Conservation (phyloP, 2,888 invertebrate genomes). For the Phortica magna region DNA sequence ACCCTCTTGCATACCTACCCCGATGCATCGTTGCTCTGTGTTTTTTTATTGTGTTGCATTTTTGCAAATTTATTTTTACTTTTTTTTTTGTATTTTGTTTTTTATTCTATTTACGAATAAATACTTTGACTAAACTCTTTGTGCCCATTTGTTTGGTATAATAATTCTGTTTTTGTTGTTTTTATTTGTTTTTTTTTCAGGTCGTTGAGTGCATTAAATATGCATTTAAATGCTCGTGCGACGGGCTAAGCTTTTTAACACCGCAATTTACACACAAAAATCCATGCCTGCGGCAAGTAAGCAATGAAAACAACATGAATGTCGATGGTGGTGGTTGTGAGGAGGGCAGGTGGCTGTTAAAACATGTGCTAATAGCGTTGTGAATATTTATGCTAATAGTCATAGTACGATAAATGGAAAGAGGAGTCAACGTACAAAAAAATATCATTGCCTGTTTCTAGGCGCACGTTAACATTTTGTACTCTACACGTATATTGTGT, state of each 20-base stretch:
- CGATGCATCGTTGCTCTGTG: conserved; percentile 69
- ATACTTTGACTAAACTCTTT: background rate
- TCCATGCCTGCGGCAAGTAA: conserved; percentile 16
- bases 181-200: background rate
- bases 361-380: conserved; percentile 53
- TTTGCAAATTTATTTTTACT: conserved; percentile 31
- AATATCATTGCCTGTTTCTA: conserved; percentile 61
- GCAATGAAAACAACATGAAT: too few species aligned
- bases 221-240: conserved; percentile 34
- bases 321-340: background rate
- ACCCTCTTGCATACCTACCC: conserved; percentile 54
- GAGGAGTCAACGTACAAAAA: conserved; percentile 31
- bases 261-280: conserved; percentile 56
- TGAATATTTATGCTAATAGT: conserved; percentile 37
- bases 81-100: conserved; percentile 30
- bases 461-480: conserved; percentile 45
- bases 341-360: background rate
- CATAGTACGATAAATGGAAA: conserved; percentile 31
- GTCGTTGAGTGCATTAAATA: conserved; percentile 28
- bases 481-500: too few species aligned
- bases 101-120: background rate
- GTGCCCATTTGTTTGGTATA: too few species aligned
- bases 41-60: background rate
- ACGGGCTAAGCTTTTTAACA: conserved; percentile 52
- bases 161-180: background rate